Percentiles rank a stretch among this genome's conserved stretches.
phyloP scores from a whole-genome alignment of 1,140 invertebrate species.

The Hermatobates lingyangjiaoensis region DNA sequence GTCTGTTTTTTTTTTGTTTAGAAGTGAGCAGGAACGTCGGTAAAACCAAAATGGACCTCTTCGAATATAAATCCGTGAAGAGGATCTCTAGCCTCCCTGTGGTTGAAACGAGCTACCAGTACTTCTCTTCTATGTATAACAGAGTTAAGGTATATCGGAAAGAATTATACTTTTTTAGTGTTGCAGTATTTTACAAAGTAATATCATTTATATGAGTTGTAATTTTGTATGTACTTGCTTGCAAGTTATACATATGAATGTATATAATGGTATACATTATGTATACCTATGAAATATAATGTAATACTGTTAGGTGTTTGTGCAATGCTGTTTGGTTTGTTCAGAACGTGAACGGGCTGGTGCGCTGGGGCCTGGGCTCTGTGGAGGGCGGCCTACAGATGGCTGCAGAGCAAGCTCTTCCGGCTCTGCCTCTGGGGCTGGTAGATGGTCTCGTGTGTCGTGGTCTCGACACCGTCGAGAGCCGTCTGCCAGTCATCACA shows the following conservation, averaged over 20 bases:
- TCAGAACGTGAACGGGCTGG: conserved; percentile 41
- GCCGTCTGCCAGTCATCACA: conserved; percentile 46
- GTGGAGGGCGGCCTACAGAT: conserved; percentile 43
- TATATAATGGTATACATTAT: neutral
- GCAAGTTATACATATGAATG: neutral
- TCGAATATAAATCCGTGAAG: neutral
- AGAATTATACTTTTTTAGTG: neutral
- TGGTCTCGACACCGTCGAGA: conserved; percentile 52
- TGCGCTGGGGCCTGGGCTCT: conserved; percentile 48
- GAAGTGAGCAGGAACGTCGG: too few relatives aligned
- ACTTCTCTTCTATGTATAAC: conserved; percentile 44
- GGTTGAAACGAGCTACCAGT: conserved; percentile 44
- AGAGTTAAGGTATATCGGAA: conserved; percentile 39
- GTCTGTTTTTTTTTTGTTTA: too few relatives aligned
- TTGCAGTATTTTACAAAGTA: neutral
- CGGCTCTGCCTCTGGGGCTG: conserved; percentile 40
- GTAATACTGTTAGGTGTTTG: neutral
- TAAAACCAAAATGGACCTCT: too few relatives aligned
- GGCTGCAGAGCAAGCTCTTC: conserved; percentile 39
- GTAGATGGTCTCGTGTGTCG: conserved; percentile 51
- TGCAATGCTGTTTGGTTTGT: neutral
- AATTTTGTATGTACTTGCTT: neutral
- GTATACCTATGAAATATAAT: neutral
- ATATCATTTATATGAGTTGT: neutral
- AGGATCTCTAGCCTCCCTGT: conserved; percentile 46